Evolutionary conservation across 2,797 vertebrate species (phyloP).

Genomic region (Spheniscus humboldti): DNA sequence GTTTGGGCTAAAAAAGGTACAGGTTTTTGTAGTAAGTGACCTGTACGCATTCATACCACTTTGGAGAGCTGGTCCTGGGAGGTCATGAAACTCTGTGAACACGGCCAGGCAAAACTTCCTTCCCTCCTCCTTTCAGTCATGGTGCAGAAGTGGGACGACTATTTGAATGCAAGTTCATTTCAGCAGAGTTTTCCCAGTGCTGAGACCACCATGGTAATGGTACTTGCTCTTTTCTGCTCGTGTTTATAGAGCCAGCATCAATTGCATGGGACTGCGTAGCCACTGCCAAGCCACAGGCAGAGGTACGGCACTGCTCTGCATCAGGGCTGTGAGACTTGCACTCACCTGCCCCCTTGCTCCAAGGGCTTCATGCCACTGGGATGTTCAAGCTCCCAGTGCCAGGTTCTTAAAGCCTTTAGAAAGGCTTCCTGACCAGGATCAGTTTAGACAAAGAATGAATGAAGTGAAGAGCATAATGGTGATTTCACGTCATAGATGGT

Average conservation of each 20-base stretch:
- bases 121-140: neutral
- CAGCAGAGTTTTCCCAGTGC: neutral
- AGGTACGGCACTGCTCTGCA: neutral
- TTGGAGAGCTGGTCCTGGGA: neutral
- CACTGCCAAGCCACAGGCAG: neutral
- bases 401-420: neutral
- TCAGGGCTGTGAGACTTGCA: neutral
- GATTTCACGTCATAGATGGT: neutral
- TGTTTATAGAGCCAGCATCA: too few relatives aligned
- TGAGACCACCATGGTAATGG: too few relatives aligned
- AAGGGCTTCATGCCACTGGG: neutral
- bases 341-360: neutral
- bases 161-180: neutral
- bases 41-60: neutral
- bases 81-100: neutral
- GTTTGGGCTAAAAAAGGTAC: neutral
- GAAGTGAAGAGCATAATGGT: neutral
- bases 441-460: neutral
- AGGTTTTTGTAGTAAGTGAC: neutral
- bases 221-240: neutral
- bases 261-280: neutral
- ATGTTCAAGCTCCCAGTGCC: neutral
- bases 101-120: neutral
- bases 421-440: neutral
- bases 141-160: neutral